phyloP scores from a whole-genome alignment of 2,888 invertebrate species.

The Sussaba pulchella region DNA sequence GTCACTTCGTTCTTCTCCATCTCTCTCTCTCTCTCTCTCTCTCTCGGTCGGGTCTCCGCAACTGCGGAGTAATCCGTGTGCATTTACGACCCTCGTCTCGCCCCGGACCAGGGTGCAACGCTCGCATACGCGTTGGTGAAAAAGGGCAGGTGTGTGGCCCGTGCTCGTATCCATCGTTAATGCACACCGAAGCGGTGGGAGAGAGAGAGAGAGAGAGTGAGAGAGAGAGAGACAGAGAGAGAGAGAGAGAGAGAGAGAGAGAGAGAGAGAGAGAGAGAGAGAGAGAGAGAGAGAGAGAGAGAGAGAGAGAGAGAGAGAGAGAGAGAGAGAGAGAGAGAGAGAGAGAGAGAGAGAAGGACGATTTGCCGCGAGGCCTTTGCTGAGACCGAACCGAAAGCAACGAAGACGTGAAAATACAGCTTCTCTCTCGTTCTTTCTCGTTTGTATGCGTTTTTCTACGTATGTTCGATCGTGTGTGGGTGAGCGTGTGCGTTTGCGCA shows the following conservation, averaged over 20 bases:
- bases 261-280: too few relatives aligned
- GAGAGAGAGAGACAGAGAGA: constrained; percentile 62
- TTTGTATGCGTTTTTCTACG: constrained; percentile 27
- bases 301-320: constrained; percentile 63
- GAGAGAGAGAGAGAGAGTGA: constrained; percentile 62
- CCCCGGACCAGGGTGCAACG: constrained; percentile 62
- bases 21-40: constrained; percentile 64
- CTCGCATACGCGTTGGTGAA: constrained; percentile 57
- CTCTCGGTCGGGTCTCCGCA: constrained; percentile 67
- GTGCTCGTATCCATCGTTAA: constrained; percentile 57
- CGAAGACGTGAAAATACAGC: constrained; percentile 62
- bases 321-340: constrained; percentile 61
- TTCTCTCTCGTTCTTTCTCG: constrained; percentile 55
- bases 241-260: constrained; percentile 51
- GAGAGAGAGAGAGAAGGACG: constrained; percentile 66
- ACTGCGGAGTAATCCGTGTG: constrained; percentile 78
- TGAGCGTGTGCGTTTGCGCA: constrained; percentile 16
- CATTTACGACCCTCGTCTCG: constrained; percentile 80
- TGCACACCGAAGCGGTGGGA: constrained; percentile 20
- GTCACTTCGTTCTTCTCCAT: constrained; percentile 32
- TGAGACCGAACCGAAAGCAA: too few relatives aligned
- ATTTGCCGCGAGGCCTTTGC: too few relatives aligned
- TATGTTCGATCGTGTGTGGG: constrained; percentile 10
- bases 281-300: constrained; percentile 54
- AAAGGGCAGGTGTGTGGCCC: constrained; percentile 65